Evolutionary conservation across 2,797 vertebrate genomes (phyloP).

Genomic region (Hippocampus kuda): DNA sequence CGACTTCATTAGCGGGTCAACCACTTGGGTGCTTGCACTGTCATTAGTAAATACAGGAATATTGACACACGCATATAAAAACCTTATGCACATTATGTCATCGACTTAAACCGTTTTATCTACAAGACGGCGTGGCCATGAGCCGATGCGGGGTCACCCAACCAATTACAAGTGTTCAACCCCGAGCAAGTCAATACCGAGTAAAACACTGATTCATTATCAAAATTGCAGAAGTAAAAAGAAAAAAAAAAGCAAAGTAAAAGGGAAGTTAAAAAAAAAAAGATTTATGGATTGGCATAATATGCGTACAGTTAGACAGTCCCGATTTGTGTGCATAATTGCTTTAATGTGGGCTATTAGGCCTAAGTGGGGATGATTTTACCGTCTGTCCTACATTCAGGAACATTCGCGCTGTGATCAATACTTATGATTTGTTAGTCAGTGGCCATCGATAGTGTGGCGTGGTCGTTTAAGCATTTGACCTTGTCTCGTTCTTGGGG

Average conservation of each 20-base stretch:
- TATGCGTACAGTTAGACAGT: slow-evolving; percentile 69
- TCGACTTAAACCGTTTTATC: slow-evolving; percentile 39
- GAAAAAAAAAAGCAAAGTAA: slow-evolving; percentile 31
- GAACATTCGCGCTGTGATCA: slow-evolving; percentile 79
- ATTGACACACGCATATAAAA: slow-evolving; percentile 67
- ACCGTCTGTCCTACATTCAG: slow-evolving; percentile 81
- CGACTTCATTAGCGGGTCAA: slow-evolving; percentile 70
- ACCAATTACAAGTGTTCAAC: slow-evolving; percentile 68
- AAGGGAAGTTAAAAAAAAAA: slow-evolving; percentile 27
- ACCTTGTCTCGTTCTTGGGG: slow-evolving; percentile 74
- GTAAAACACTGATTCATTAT: slow-evolving; percentile 68
- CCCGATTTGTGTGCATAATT: slow-evolving; percentile 83
- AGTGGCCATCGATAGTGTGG: slow-evolving; percentile 70
- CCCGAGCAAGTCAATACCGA: slow-evolving; percentile 58
- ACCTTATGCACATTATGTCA: slow-evolving; percentile 58
- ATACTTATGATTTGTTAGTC: slow-evolving; percentile 89
- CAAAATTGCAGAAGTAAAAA: slow-evolving; percentile 64
- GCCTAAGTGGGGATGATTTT: slow-evolving; percentile 90
- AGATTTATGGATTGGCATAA: slow-evolving; percentile 60
- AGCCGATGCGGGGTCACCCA: slow-evolving; percentile 49
- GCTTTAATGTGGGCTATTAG: slow-evolving; percentile 91
- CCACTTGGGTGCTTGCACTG: slow-evolving; percentile 18
- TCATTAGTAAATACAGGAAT: slow-evolving; percentile 70
- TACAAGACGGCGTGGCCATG: slow-evolving; percentile 44
- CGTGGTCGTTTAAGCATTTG: slow-evolving; percentile 70